Conservation (phyloP, 64 coral and sea anemone species). For the Montipora foliosa region DNA sequence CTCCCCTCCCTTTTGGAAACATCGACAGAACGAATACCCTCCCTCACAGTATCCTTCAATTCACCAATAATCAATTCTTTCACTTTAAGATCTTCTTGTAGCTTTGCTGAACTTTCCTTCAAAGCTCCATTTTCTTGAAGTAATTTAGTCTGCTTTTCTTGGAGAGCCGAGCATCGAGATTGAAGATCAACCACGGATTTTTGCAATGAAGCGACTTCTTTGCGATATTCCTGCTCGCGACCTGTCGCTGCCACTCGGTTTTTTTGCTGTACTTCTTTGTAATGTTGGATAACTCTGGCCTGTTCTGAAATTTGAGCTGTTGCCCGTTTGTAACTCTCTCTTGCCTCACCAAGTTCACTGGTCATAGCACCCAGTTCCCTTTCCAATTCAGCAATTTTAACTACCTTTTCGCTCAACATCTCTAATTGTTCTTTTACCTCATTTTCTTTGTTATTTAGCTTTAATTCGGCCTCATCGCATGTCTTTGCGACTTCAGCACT, state of each 20-base stretch:
- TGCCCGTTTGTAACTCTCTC: slow-evolving; percentile 45
- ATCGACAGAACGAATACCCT: slow-evolving; percentile 20
- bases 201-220: slow-evolving; percentile 61
- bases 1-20: slow-evolving; percentile 21
- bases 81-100: slow-evolving; percentile 24
- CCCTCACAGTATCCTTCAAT: slow-evolving; percentile 34
- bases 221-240: slow-evolving; percentile 70
- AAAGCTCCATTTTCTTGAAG: slow-evolving; percentile 33
- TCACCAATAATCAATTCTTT: slow-evolving; percentile 45
- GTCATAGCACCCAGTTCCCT: not conserved
- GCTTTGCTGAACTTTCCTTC: slow-evolving; percentile 19
- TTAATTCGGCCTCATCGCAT: slow-evolving; percentile 18
- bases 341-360: slow-evolving; percentile 30
- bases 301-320: slow-evolving; percentile 63
- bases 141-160: slow-evolving; percentile 48
- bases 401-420: not conserved
- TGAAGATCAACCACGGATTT: slow-evolving; percentile 69
- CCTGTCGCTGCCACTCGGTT: slow-evolving; percentile 57
- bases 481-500: slow-evolving; percentile 38
- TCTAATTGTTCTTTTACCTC: not conserved
- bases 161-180: slow-evolving; percentile 14
- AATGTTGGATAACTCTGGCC: slow-evolving; percentile 71
- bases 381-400: slow-evolving; percentile 9
- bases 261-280: slow-evolving; percentile 64
- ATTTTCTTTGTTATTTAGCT: slow-evolving; percentile 27